These are phyloP conservation scores for Himalopsyche anomala DNA, from an alignment of 2,888 invertebrate genomes.

Conservation along the genomic window DNA sequence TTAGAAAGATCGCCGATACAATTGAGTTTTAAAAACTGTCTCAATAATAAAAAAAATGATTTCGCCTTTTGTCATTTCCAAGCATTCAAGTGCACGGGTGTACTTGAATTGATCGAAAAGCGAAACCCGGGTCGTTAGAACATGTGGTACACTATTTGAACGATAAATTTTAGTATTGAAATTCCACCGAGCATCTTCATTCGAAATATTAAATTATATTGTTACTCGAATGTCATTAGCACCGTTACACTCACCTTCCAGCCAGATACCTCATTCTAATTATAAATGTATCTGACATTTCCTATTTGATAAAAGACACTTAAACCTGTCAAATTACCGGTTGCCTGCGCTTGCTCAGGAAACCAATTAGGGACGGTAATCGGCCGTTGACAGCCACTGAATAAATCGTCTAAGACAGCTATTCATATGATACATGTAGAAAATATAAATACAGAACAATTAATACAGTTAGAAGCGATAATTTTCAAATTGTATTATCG, in stretches of 20 bases:
- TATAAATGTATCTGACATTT: conserved; percentile 13
- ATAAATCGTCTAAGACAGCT: neutral
- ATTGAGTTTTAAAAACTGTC: neutral
- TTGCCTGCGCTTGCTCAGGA: neutral
- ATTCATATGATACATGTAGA: neutral
- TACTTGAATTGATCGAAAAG: too few species aligned
- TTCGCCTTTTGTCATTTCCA: too few species aligned
- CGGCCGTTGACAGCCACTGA: neutral
- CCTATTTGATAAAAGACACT: conserved; percentile 13
- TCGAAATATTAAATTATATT: neutral
- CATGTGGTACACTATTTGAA: too few species aligned
- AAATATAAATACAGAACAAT: too few species aligned
- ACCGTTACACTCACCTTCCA: neutral
- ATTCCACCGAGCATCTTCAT: too few species aligned
- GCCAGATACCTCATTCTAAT: neutral
- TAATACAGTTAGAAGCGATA: too few species aligned
- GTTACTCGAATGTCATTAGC: neutral
- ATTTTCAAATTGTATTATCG: too few species aligned
- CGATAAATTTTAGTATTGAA: too few species aligned
- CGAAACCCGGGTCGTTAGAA: too few species aligned
- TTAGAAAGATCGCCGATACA: neutral
- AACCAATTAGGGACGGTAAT: neutral
- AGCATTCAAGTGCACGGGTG: too few species aligned
- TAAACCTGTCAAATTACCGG: conserved; percentile 20
- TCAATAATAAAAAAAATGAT: neutral